Conservation (phyloP, 2,113 vertebrate genomes). For the Paraplagusia blochii region DNA sequence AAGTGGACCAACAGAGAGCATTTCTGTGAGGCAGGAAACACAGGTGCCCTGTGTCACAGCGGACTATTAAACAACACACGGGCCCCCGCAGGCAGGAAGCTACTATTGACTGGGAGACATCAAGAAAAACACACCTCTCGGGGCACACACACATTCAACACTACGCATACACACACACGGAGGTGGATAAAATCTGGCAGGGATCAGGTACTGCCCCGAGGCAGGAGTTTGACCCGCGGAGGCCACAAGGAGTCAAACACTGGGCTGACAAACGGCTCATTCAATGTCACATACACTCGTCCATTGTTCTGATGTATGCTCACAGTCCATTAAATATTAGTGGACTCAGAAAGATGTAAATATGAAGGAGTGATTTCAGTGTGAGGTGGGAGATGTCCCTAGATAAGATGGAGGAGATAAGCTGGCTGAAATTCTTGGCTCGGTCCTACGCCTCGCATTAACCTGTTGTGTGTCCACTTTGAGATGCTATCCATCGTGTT, state of each 20-base stretch:
- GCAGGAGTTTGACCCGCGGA: slow-evolving; percentile 62
- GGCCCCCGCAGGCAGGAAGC: slow-evolving; percentile 73
- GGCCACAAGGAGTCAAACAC: slow-evolving; percentile 44
- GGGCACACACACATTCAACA: slow-evolving; percentile 58
- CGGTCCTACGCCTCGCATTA: slow-evolving; percentile 6
- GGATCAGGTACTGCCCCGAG: slow-evolving; percentile 75
- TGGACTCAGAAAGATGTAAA: slow-evolving; percentile 1
- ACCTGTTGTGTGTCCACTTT: slow-evolving; percentile 12
- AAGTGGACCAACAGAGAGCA: slow-evolving; percentile 64
- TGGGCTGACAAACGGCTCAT: slow-evolving; percentile 47
- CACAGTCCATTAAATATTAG: slow-evolving; percentile 22
- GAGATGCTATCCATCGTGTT: slow-evolving; percentile 33
- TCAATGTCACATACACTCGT: slow-evolving; percentile 28
- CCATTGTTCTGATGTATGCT: slow-evolving; percentile 9
- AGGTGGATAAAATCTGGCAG: slow-evolving; percentile 69
- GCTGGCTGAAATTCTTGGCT: slow-evolving; percentile 31
- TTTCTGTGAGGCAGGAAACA: slow-evolving; percentile 61
- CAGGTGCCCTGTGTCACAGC: slow-evolving; percentile 70
- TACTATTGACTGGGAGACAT: slow-evolving; percentile 74
- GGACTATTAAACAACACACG: slow-evolving; percentile 69
- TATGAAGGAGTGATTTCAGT: neutral
- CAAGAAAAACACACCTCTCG: slow-evolving; percentile 75
- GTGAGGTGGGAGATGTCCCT: slow-evolving; percentile 1
- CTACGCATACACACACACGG: slow-evolving; percentile 40
- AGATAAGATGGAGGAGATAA: slow-evolving; percentile 51